Conservation (phyloP, 2,888 invertebrate genomes). For the Synanthedon vespiformis region DNA sequence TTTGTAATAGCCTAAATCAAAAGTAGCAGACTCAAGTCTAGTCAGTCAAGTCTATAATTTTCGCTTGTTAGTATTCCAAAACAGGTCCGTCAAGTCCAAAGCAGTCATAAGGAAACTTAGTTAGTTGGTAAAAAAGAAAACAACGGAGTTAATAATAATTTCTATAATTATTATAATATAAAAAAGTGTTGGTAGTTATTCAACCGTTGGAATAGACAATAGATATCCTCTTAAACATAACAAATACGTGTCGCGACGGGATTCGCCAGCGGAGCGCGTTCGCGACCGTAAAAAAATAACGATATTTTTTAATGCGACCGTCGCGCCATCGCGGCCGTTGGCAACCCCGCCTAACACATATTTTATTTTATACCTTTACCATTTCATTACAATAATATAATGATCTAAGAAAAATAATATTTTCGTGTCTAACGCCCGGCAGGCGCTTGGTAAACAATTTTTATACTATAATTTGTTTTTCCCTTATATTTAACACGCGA, state of each 20-base stretch:
- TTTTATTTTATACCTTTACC: slow-evolving; percentile 53
- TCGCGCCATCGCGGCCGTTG: slow-evolving; percentile 11
- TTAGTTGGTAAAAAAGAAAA: slow-evolving; percentile 20
- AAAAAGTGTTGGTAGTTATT: slow-evolving; percentile 70
- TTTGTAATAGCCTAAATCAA: too few relatives aligned
- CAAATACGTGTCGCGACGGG: slow-evolving; percentile 43
- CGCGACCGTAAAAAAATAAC: slow-evolving; percentile 59
- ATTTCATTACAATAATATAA: slow-evolving; percentile 68
- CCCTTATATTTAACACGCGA: slow-evolving; percentile 44
- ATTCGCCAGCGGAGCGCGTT: slow-evolving; percentile 5
- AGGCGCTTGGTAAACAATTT: slow-evolving; percentile 62
- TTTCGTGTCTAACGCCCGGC: slow-evolving; percentile 58
- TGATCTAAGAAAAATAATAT: slow-evolving; percentile 72
- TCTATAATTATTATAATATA: slow-evolving; percentile 73
- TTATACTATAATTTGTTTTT: slow-evolving; percentile 66
- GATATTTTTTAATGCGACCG: slow-evolving; percentile 35
- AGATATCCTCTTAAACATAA: slow-evolving; percentile 71
- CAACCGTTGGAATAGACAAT: slow-evolving; percentile 71
- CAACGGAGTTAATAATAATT: slow-evolving; percentile 66
- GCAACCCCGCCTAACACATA: slow-evolving; percentile 19
- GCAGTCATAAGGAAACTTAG: too few relatives aligned
- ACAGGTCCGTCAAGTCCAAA: too few relatives aligned
- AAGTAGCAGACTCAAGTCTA: too few relatives aligned
- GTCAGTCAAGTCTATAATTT: too few relatives aligned
- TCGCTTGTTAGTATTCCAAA: too few relatives aligned